These are phyloP conservation scores for Solenodon paradoxus DNA, from an alignment of 2,113 vertebrate genomes.

Conservation along the genomic window DNA sequence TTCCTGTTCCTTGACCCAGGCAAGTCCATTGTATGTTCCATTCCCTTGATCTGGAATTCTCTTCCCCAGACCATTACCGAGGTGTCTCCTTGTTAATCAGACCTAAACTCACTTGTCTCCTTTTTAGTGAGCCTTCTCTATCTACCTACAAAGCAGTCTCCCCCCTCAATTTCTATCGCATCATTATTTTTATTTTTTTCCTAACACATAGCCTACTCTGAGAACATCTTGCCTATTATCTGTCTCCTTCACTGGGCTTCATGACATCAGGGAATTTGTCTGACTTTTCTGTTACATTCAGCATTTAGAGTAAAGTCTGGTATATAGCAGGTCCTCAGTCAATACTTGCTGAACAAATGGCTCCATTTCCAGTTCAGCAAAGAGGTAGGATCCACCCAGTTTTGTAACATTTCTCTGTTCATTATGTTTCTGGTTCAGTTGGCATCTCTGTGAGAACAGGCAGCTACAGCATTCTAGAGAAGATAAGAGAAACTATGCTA, in stretches of 20 bases:
- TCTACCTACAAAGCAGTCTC: background rate
- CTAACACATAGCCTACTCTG: background rate
- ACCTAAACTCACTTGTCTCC: background rate
- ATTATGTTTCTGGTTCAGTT: background rate
- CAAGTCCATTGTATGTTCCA: background rate
- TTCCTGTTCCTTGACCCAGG: background rate
- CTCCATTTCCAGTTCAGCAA: background rate
- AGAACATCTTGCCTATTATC: background rate
- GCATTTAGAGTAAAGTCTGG: background rate
- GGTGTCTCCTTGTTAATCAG: background rate
- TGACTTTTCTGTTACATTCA: background rate
- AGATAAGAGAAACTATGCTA: background rate
- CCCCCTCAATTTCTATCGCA: background rate
- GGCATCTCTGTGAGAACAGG: background rate
- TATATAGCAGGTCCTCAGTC: background rate
- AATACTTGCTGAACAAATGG: background rate
- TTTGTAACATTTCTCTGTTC: background rate
- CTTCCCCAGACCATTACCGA: background rate
- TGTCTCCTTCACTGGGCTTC: background rate
- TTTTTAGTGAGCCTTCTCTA: background rate
- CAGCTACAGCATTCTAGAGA: background rate
- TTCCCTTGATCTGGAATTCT: background rate
- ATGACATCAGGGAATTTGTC: background rate
- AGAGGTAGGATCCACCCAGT: background rate
- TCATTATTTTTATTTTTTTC: constrained; percentile 17